These are phyloP conservation scores for Mus caroli DNA, from an alignment of 2,797 vertebrate species.

Conservation along the genomic window DNA sequence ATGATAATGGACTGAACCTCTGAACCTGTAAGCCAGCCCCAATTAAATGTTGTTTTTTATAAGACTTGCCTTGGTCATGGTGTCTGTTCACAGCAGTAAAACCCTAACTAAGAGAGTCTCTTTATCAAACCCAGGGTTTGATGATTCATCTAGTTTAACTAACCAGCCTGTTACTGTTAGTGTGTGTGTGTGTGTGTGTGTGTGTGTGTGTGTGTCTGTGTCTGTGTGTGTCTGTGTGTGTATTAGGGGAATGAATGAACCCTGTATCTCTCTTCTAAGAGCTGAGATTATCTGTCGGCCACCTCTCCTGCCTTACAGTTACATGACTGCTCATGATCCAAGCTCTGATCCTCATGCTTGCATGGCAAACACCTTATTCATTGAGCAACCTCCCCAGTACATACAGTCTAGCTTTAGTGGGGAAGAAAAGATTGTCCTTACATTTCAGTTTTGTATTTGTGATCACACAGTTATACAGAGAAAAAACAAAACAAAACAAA, in stretches of 20 bases:
- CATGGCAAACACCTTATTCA: background rate
- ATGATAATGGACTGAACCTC: no score
- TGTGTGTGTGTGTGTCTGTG: background rate
- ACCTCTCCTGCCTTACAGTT: background rate
- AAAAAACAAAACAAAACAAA: background rate
- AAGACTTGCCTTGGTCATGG: no score
- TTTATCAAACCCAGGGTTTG: no score
- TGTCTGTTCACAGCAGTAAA: no score
- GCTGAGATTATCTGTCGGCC: background rate
- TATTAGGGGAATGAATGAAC: background rate
- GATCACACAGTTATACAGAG: background rate
- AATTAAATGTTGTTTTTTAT: no score
- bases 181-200: background rate
- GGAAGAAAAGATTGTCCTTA: background rate
- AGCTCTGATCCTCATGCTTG: background rate
- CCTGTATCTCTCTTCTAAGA: background rate
- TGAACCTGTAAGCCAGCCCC: no score
- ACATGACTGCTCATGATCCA: background rate
- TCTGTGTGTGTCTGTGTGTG: no score
- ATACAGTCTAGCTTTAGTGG: background rate
- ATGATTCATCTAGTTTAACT: background rate
- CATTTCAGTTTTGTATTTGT: slow-evolving; percentile 1
- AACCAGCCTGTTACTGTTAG: background rate
- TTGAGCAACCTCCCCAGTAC: no score
- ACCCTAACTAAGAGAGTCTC: background rate